Conservation (phyloP, 1,140 invertebrate species). For the Hermetia illucens region DNA sequence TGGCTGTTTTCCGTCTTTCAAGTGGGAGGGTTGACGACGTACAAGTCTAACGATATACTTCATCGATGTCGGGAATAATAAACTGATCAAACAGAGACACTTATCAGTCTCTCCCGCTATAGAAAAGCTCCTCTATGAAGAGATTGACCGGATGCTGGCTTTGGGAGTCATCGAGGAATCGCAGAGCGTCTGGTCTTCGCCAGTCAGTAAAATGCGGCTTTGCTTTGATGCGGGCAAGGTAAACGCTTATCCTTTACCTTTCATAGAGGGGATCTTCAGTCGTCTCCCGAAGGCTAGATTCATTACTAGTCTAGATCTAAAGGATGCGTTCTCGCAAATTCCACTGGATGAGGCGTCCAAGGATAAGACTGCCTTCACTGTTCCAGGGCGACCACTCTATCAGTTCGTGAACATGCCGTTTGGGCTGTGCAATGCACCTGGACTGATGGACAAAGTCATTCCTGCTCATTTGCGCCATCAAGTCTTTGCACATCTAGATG, state of each 20-base stretch:
- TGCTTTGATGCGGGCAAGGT: slow-evolving; percentile 2
- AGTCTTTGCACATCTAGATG: slow-evolving; percentile 8
- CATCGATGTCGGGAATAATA: too few species aligned
- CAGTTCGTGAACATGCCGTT: too few species aligned
- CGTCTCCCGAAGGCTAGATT: background rate
- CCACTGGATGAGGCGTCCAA: slow-evolving; percentile 10
- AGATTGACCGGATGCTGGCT: too few species aligned
- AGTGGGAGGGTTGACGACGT: too few species aligned
- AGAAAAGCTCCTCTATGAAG: too few species aligned
- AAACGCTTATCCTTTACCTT: slow-evolving; percentile 3
- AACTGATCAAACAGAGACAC: too few species aligned
- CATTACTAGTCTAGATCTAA: background rate
- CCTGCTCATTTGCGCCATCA: slow-evolving; percentile 19
- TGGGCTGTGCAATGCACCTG: slow-evolving; percentile 4
- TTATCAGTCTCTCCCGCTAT: too few species aligned
- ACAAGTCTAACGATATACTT: too few species aligned
- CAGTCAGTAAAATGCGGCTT: slow-evolving; percentile 1
- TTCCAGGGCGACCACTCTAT: slow-evolving; percentile 21
- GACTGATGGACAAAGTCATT: slow-evolving; percentile 14
- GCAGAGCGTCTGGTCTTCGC: too few species aligned
- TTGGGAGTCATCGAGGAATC: too few species aligned
- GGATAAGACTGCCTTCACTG: slow-evolving; percentile 27
- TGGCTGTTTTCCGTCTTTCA: too few species aligned
- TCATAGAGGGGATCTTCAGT: slow-evolving; percentile 2
- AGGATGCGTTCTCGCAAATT: too few species aligned